These are phyloP conservation scores for Climacteris rufus DNA, from an alignment of 2,113 vertebrate species.

Conservation along the genomic window DNA sequence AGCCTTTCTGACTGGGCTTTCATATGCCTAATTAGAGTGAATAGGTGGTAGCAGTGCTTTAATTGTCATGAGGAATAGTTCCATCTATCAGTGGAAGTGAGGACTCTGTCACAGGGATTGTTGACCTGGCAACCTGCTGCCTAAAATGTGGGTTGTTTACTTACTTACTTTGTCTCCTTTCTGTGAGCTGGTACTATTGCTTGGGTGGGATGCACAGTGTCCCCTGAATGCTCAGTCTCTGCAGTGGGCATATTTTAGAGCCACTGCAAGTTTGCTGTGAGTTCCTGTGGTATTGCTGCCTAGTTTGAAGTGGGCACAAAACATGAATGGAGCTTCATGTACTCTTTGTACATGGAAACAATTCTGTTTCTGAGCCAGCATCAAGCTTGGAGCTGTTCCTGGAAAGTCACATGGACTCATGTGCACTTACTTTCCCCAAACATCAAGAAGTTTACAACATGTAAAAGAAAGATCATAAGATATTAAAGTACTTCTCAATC, in stretches of 20 bases:
- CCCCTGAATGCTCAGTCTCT: background rate
- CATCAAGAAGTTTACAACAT: background rate
- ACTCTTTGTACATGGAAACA: background rate
- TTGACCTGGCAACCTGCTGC: background rate
- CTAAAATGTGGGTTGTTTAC: background rate
- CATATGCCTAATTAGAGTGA: background rate
- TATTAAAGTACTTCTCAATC: background rate
- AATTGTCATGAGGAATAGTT: background rate
- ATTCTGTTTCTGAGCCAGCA: background rate
- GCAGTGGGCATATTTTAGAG: background rate
- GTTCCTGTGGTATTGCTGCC: background rate
- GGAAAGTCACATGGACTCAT: background rate
- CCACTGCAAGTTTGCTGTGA: background rate
- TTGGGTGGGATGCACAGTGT: background rate
- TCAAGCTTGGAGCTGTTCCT: background rate
- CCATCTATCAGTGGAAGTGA: background rate
- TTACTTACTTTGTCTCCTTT: background rate
- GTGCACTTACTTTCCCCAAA: background rate
- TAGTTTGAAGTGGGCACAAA: background rate
- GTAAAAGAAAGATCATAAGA: background rate
- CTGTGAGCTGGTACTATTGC: background rate
- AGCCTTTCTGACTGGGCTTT: background rate
- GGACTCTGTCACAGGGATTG: background rate
- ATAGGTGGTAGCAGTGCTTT: background rate
- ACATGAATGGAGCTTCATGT: background rate